Percentiles rank a stretch among this genome's conserved stretches.
Conservation (phyloP, 2,797 vertebrate genomes). For the Macropodus opercularis region DNA sequence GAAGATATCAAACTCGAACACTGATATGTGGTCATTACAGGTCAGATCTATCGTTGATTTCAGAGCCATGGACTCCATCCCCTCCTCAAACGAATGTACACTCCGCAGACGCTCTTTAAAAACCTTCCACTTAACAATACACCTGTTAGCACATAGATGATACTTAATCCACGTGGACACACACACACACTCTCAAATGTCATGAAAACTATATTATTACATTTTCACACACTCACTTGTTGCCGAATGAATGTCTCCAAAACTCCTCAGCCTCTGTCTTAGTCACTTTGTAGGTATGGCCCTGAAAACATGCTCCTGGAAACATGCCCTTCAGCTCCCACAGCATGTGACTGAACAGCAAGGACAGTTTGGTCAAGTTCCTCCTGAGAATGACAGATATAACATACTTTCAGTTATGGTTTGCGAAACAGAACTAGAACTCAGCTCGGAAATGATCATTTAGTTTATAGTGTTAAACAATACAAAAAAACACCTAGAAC, state of each 20-base stretch:
- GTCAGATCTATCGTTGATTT: slow-evolving; percentile 90
- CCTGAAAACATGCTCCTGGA: slow-evolving; percentile 81
- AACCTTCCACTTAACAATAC: slow-evolving; percentile 83
- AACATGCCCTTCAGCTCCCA: slow-evolving; percentile 85
- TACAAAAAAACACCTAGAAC: no score
- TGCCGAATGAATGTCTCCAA: slow-evolving; percentile 83
- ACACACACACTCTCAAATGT: not conserved
- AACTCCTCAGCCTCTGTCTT: slow-evolving; percentile 82
- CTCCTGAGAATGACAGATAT: slow-evolving; percentile 73
- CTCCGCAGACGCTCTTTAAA: slow-evolving; percentile 80
- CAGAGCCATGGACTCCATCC: slow-evolving; percentile 85
- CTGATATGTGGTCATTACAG: slow-evolving; percentile 86
- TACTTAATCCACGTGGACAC: not conserved
- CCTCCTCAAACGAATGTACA: slow-evolving; percentile 82
- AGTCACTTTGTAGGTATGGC: slow-evolving; percentile 79
- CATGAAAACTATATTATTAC: not conserved
- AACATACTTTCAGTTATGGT: slow-evolving; percentile 21
- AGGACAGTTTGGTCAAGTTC: slow-evolving; percentile 86
- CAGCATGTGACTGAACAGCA: slow-evolving; percentile 91
- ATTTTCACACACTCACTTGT: slow-evolving; percentile 75
- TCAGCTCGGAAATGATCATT: not conserved
- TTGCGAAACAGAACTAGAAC: slow-evolving; percentile 8
- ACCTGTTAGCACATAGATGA: slow-evolving; percentile 68
- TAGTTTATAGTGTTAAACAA: no score
- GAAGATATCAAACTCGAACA: slow-evolving; percentile 93